Base-by-base conservation (phyloP, 1,140 invertebrate genomes). In the Odontomachus brunneus region DNA sequence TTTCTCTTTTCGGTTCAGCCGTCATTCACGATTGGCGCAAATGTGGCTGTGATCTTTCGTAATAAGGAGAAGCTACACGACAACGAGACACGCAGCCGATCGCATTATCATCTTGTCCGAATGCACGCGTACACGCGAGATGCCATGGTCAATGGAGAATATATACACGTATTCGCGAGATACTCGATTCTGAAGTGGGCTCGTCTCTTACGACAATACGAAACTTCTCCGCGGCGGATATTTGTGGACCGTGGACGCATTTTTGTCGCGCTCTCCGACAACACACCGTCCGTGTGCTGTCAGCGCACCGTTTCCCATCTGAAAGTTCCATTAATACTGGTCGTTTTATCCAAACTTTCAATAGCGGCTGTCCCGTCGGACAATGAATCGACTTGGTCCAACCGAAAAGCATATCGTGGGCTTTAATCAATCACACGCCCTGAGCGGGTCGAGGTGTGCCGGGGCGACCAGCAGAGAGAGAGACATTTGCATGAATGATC, bases 21-120 rank as follows among this genome's bases (percentile, higher is more conserved):
- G 83, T 89, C 85, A 63, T 84, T 84, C 60, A 71, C 26, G 63
- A 83, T 84, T 87, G 75, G 72, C 80, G 86, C 72, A 87, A 88
- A 86, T 86, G 78, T 75, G 82, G 83, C 85, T 89, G 48, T 88
- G 71, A 84, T 84, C 72, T 84, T 88, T 78, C 82, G 80, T 78
- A 65, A 89, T 78, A 65, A 89, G 33, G 59, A 51, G 59, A 55
- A 57, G 29, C 60, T 73, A 82, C 88, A 84, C 53, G 19, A 49
- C 51, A 76, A 85, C 55, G 88, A 7, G 38, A 84, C 80, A 90
- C 82, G 69, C 85, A 83, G 82, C 55, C 85, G 48, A 73, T 65
- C 24, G 73, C 62, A 74, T 74, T 44, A 48, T 65, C 38, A 87
- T 66, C 76, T 76, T 62, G 60, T 76, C 33, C 69, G 19, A 51